phyloP scores from a whole-genome alignment of 2,888 invertebrate species.

The Tenthredo mesomela region DNA sequence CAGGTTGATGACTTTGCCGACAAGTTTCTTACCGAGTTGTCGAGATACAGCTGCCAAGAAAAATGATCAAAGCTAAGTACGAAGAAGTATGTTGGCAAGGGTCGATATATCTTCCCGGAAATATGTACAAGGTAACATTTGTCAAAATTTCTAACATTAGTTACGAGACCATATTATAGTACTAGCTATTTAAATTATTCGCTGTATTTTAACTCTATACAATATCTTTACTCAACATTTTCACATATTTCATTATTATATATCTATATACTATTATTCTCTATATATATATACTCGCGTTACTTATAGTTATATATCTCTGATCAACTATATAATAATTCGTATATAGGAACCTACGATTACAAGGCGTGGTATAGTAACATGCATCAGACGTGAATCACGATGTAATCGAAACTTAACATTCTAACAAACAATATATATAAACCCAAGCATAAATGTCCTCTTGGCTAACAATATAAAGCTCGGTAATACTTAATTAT shows the following conservation, averaged over 20 bases:
- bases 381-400: neutral
- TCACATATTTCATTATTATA: neutral
- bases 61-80: conserved; percentile 37
- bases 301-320: neutral
- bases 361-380: neutral
- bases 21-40: conserved; percentile 35
- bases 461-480: neutral
- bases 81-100: conserved; percentile 25
- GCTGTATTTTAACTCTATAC: neutral
- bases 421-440: neutral
- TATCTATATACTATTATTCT: neutral
- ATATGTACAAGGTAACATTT: conserved; percentile 16
- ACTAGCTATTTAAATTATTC: neutral
- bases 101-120: conserved; percentile 32
- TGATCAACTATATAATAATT: neutral
- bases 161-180: neutral
- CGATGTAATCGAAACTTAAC: neutral
- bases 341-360: neutral
- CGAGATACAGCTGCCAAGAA: conserved; percentile 33
- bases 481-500: neutral
- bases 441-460: neutral
- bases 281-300: no score
- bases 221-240: neutral
- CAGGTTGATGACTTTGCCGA: conserved; percentile 38
- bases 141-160: conserved; percentile 29